Conservation (phyloP, 2,113 vertebrate genomes). For the Onychostoma macrolepis region DNA sequence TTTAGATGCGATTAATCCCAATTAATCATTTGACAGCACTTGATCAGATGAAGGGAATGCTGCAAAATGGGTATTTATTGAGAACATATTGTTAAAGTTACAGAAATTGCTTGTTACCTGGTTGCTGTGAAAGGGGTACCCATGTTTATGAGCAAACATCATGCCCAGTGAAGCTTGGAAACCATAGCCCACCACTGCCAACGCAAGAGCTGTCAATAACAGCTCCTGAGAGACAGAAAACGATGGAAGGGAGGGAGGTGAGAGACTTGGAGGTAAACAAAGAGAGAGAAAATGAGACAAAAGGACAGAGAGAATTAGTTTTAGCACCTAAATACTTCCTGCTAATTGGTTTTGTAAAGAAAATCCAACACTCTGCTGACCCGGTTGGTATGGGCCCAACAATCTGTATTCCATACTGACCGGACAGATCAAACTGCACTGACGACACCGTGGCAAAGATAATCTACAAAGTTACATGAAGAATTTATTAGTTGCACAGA, state of each 20-base stretch:
- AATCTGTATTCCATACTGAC: conserved; percentile 68
- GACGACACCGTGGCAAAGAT: conserved; percentile 79
- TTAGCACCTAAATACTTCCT: neutral
- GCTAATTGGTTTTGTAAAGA: neutral
- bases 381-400: conserved; percentile 80
- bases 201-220: conserved; percentile 75
- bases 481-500: conserved; percentile 16
- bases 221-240: conserved; percentile 60
- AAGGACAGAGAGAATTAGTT: neutral
- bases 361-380: conserved; percentile 65
- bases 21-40: too few relatives aligned
- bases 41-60: neutral
- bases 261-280: conserved; percentile 13
- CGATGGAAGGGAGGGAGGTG: conserved; percentile 73
- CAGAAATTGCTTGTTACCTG: conserved; percentile 67
- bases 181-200: conserved; percentile 86
- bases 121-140: conserved; percentile 81
- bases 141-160: conserved; percentile 83
- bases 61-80: neutral
- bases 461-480: conserved; percentile 70
- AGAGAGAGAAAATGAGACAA: neutral
- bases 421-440: conserved; percentile 61
- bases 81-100: neutral
- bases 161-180: conserved; percentile 86
- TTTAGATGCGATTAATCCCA: too few relatives aligned